phyloP scores from a whole-genome alignment of 2,888 invertebrate genomes.

The Pseudanteris insignis region DNA sequence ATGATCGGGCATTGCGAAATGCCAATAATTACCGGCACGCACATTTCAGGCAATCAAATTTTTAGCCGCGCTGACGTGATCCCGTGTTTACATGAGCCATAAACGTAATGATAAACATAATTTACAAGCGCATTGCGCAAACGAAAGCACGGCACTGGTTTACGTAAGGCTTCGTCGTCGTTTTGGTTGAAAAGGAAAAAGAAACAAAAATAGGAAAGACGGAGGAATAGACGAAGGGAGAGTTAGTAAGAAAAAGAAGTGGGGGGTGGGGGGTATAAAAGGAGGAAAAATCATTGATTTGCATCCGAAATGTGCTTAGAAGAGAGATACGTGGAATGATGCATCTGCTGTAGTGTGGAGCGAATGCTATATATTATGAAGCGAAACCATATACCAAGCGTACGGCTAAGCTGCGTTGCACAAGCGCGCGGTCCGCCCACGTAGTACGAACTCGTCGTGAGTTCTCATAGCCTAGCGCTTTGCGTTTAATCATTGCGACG shows the following conservation, averaged over 20 bases:
- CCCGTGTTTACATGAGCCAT: slow-evolving; percentile 28
- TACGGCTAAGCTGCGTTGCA: slow-evolving; percentile 49
- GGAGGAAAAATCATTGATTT: slow-evolving; percentile 23
- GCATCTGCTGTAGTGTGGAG: slow-evolving; percentile 36
- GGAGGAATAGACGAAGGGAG: too few relatives aligned
- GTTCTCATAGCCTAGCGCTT: slow-evolving; percentile 41
- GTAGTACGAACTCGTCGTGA: slow-evolving; percentile 57
- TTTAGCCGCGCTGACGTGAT: slow-evolving; percentile 25
- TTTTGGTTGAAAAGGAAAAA: slow-evolving; percentile 1
- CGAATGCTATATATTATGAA: slow-evolving; percentile 34
- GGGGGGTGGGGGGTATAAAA: too few relatives aligned
- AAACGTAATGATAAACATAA: slow-evolving; percentile 38
- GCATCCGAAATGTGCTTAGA: slow-evolving; percentile 32
- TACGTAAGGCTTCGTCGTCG: slow-evolving; percentile 2
- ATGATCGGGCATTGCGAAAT: slow-evolving; percentile 23
- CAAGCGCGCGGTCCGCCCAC: slow-evolving; percentile 59
- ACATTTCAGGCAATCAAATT: slow-evolving; percentile 28
- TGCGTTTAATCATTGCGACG: slow-evolving; percentile 40
- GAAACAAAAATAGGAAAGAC: too few relatives aligned
- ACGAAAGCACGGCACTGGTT: background rate
- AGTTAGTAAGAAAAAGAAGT: too few relatives aligned
- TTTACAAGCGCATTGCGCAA: slow-evolving; percentile 16
- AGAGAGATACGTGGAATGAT: slow-evolving; percentile 22
- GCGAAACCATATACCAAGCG: slow-evolving; percentile 40
- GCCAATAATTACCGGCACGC: slow-evolving; percentile 32